phyloP scores from a whole-genome alignment of 1,140 invertebrate species.

The Mizuhopecten yessoensis region DNA sequence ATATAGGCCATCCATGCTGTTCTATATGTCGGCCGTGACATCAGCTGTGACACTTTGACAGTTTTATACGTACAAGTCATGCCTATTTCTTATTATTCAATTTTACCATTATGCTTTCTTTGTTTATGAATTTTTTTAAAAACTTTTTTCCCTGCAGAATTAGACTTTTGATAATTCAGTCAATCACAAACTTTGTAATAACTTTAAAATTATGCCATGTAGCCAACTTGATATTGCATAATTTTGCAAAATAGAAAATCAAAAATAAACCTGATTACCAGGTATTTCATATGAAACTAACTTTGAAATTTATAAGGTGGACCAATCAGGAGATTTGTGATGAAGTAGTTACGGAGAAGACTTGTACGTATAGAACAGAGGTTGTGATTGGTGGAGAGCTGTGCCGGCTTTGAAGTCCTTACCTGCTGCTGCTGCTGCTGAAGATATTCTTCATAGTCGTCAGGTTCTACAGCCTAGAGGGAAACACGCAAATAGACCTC shows the following conservation, averaged over 20 bases:
- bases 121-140: neutral
- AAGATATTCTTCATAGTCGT: conserved; percentile 65
- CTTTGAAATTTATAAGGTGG: too few species aligned
- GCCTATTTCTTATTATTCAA: neutral
- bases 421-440: conserved; percentile 55
- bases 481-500: conserved; percentile 55
- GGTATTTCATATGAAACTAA: too few species aligned
- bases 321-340: too few species aligned
- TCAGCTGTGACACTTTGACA: neutral
- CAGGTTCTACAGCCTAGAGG: conserved; percentile 66
- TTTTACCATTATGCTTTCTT: neutral
- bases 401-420: conserved; percentile 43
- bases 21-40: neutral
- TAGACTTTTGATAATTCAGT: neutral
- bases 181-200: neutral
- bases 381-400: neutral
- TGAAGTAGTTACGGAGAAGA: neutral
- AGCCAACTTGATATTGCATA: too few species aligned
- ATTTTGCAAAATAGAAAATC: too few species aligned
- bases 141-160: neutral
- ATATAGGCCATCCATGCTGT: neutral
- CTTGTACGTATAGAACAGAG: neutral
- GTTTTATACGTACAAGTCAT: neutral
- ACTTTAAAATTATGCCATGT: too few species aligned
- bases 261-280: too few species aligned